Evolutionary conservation across 2,113 vertebrate genomes (phyloP).

Genomic region (Rhizomys pruinosus): DNA sequence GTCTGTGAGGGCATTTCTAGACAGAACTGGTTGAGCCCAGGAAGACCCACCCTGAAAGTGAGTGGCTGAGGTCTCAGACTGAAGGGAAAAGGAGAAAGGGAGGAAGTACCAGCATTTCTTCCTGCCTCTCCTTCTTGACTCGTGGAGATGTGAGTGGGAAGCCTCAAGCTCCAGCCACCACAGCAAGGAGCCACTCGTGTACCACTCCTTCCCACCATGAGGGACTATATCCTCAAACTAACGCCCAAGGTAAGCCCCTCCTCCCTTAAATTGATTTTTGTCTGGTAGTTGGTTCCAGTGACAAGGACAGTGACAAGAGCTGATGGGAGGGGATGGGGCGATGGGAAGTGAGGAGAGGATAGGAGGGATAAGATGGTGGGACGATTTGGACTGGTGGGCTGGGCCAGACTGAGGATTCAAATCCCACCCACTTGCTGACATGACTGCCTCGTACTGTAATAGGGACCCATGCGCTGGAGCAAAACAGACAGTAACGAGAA

Average conservation of each 20-base stretch:
- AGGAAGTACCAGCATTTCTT: neutral
- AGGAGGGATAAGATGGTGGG: no score
- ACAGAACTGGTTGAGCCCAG: no score
- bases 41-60: neutral
- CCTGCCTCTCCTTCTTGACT: no score
- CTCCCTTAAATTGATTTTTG: neutral
- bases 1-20: neutral
- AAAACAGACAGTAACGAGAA: no score
- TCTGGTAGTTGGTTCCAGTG: neutral
- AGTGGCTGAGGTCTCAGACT: no score
- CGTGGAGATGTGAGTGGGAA: neutral
- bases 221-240: neutral
- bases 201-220: neutral
- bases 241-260: neutral
- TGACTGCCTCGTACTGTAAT: no score
- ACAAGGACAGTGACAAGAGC: neutral
- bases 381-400: no score
- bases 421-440: no score
- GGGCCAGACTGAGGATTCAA: no score
- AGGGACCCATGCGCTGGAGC: no score
- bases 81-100: neutral
- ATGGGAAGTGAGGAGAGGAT: neutral
- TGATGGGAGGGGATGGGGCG: neutral
- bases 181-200: no score
- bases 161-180: neutral